Evolutionary conservation across 2,113 vertebrate genomes (phyloP).

Genomic region (Cranoglanis bouderius): DNA sequence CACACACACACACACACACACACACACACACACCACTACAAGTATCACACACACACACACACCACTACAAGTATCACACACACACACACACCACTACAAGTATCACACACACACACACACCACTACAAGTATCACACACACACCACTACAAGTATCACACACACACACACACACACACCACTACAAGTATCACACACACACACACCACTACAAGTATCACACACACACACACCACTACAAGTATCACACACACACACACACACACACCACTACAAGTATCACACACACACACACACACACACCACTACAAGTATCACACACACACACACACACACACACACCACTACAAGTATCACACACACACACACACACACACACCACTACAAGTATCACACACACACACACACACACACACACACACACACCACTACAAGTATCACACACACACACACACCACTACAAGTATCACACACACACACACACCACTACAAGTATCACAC

Average conservation of each 20-base stretch:
- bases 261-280: too few relatives aligned
- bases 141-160: background rate
- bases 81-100: background rate
- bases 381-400: constrained; percentile 71
- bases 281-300: constrained; percentile 54
- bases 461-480: constrained; percentile 68
- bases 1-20: background rate
- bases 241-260: constrained; percentile 60
- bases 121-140: constrained; percentile 77
- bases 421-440: too few relatives aligned
- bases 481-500: too few relatives aligned
- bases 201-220: too few relatives aligned
- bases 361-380: constrained; percentile 73
- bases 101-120: constrained; percentile 50
- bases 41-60: constrained; percentile 63
- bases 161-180: constrained; percentile 63
- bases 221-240: constrained; percentile 77
- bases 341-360: too few relatives aligned
- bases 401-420: background rate
- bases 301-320: constrained; percentile 80
- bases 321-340: background rate
- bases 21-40: constrained; percentile 75
- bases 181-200: constrained; percentile 72
- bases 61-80: constrained; percentile 80
- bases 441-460: constrained; percentile 77